Evolutionary conservation across 2,113 vertebrate genomes (phyloP).

Genomic region (Bungarus multicinctus): DNA sequence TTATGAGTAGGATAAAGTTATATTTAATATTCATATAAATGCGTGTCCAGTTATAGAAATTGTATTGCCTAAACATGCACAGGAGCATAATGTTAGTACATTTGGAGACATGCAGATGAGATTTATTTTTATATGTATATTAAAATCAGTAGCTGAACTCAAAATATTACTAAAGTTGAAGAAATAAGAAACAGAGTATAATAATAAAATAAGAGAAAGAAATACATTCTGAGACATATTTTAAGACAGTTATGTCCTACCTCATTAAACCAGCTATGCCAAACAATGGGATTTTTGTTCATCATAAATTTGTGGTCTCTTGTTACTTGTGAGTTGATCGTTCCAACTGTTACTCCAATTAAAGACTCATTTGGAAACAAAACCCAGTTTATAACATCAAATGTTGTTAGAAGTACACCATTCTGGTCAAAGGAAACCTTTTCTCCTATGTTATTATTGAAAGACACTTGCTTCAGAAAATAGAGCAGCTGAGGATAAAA

Average conservation of each 20-base stretch:
- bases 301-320: neutral
- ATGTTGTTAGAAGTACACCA: neutral
- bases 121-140: neutral
- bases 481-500: neutral
- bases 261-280: neutral
- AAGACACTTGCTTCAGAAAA: neutral
- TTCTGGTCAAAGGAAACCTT: neutral
- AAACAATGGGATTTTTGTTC: neutral
- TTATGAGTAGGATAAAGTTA: neutral
- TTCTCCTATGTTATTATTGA: constrained; percentile 1
- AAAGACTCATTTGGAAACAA: neutral
- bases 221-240: neutral
- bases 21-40: neutral
- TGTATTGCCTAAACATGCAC: neutral
- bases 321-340: neutral
- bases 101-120: neutral
- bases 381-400: constrained; percentile 7
- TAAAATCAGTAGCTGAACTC: neutral
- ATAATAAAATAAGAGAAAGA: neutral
- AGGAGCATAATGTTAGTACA: neutral
- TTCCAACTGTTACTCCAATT: neutral
- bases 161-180: too few relatives aligned
- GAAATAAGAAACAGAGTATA: too few relatives aligned
- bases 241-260: neutral
- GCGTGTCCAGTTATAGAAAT: neutral